Evolutionary conservation across 2,888 invertebrate genomes (phyloP).

Genomic region (Neoascia interrupta): DNA sequence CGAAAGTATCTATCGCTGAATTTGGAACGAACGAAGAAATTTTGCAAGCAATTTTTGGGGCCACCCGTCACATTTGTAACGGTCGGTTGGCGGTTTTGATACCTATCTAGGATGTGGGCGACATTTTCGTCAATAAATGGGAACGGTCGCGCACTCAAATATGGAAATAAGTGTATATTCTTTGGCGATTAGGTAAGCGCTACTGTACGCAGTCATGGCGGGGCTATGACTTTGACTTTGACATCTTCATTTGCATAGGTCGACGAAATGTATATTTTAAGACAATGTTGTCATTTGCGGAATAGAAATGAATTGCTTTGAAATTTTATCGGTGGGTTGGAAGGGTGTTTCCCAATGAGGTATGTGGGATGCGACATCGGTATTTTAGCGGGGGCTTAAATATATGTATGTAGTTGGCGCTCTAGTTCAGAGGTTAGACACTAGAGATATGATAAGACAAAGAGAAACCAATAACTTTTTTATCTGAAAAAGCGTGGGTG

Average conservation of each 20-base stretch:
- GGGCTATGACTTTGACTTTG: constrained; percentile 21
- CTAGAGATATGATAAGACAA: too few relatives aligned
- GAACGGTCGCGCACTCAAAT: constrained; percentile 15
- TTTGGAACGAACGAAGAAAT: constrained; percentile 40
- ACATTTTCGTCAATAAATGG: constrained; percentile 18
- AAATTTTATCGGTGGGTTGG: not conserved
- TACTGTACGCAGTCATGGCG: not conserved
- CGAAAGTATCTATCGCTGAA: constrained; percentile 19
- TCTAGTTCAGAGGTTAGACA: too few relatives aligned
- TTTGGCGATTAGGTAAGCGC: constrained; percentile 22
- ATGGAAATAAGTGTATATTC: constrained; percentile 32
- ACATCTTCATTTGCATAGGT: constrained; percentile 33
- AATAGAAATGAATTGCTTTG: not conserved
- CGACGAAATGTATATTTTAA: not conserved
- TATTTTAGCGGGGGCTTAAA: too few relatives aligned
- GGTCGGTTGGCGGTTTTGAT: constrained; percentile 7
- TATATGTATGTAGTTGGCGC: too few relatives aligned
- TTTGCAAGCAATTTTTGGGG: constrained; percentile 38
- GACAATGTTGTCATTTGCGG: constrained; percentile 1
- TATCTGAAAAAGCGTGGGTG: too few relatives aligned
- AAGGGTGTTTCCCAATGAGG: constrained; percentile 20
- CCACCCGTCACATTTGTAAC: constrained; percentile 24
- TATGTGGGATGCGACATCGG: too few relatives aligned
- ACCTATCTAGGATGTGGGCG: constrained; percentile 3
- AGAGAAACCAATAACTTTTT: too few relatives aligned